Conservation (phyloP, 2,113 vertebrate species). For the Chauna torquata region DNA sequence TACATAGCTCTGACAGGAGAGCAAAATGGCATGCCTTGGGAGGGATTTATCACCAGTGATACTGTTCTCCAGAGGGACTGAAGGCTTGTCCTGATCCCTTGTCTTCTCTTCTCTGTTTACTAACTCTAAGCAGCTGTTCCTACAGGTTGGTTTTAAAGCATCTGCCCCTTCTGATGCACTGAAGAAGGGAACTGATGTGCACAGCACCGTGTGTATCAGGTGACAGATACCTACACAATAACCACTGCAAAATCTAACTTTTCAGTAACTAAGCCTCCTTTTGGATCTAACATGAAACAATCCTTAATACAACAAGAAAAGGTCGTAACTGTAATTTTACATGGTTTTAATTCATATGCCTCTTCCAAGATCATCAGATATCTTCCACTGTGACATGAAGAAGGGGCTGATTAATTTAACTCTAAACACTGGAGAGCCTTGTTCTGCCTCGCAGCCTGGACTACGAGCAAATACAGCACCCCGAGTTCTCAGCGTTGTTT, state of each 20-base stretch:
- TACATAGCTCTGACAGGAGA: neutral
- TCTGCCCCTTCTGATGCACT: neutral
- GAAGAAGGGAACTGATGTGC: neutral
- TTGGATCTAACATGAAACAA: neutral
- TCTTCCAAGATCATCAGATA: neutral
- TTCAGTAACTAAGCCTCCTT: neutral
- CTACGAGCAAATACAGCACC: neutral
- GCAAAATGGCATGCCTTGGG: neutral
- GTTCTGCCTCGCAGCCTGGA: neutral
- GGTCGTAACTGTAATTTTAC: neutral
- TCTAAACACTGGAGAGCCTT: neutral
- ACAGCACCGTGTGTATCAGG: neutral
- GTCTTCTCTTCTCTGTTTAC: neutral
- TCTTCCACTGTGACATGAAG: neutral
- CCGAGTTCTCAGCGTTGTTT: neutral
- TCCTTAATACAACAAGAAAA: neutral
- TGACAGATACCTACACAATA: too few species aligned
- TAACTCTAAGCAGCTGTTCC: neutral
- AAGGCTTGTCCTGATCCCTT: neutral
- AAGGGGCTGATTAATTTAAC: neutral
- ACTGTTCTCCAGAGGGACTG: neutral
- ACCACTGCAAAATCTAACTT: neutral
- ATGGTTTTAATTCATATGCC: neutral
- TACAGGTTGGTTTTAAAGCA: neutral
- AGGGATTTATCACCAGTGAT: too few species aligned